A percentile compares a stretch with the other conserved stretches of the same genome.
Conservation (phyloP, 1,140 invertebrate species). For the Drosophila azteca region DNA sequence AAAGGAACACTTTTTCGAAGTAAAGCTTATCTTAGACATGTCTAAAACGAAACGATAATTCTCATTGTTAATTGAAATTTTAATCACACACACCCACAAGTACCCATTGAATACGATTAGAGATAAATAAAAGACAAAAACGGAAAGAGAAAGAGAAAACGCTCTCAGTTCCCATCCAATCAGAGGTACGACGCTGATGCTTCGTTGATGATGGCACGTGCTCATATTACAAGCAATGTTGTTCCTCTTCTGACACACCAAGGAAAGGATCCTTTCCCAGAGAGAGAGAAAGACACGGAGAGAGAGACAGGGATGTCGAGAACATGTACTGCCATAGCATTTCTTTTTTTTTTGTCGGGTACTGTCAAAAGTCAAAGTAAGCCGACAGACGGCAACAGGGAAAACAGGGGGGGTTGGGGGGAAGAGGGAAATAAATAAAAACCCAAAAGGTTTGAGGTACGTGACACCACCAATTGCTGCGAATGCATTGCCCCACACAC, state of each 20-base stretch:
- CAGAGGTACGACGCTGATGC: slow-evolving; percentile 26
- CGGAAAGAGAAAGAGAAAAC: background rate
- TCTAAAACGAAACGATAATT: background rate
- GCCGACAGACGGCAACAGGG: slow-evolving; percentile 60
- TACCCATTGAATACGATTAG: slow-evolving; percentile 16
- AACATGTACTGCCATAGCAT: slow-evolving; percentile 68
- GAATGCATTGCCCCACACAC: background rate
- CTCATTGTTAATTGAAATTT: background rate
- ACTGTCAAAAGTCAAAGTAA: slow-evolving; percentile 78
- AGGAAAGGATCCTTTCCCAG: slow-evolving; percentile 20
- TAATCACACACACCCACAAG: background rate
- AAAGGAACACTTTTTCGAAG: too few relatives aligned
- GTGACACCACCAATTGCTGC: slow-evolving; percentile 47
- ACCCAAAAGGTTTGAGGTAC: slow-evolving; percentile 46
- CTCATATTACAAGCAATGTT: slow-evolving; percentile 34
- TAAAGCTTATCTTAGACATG: too few relatives aligned
- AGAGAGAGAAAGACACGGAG: slow-evolving; percentile 25
- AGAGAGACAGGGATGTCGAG: slow-evolving; percentile 27
- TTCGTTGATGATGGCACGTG: slow-evolving; percentile 37
- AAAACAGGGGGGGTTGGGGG: slow-evolving; percentile 15
- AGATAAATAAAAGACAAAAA: background rate
- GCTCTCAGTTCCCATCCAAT: slow-evolving; percentile 21
- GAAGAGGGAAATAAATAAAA: slow-evolving; percentile 38
- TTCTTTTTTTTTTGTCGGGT: slow-evolving; percentile 42
- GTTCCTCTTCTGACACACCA: background rate